Percentiles rank a stretch among this genome's conserved stretches.
Conservation (phyloP, 2,797 vertebrate species). For the Amblyraja radiata region DNA sequence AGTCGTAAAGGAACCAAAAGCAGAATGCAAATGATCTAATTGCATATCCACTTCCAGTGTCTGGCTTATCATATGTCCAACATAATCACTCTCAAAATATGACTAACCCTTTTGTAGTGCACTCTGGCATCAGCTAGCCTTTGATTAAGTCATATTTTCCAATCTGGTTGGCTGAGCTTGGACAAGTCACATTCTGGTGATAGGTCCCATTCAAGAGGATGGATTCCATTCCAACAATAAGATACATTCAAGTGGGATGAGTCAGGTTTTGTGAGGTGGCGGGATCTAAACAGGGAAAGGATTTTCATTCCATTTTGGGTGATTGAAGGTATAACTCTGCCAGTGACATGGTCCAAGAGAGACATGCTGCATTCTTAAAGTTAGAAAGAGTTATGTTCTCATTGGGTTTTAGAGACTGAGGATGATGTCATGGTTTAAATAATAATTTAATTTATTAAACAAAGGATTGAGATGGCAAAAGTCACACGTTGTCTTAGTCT, state of each 20-base stretch:
- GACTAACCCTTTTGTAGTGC: not conserved
- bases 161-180: not conserved
- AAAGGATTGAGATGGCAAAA: not conserved
- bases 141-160: slow-evolving; percentile 1
- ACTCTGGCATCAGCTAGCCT: not conserved
- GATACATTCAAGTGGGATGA: not conserved
- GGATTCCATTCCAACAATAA: not conserved
- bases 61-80: not conserved
- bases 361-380: not conserved
- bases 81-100: not conserved
- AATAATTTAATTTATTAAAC: not conserved
- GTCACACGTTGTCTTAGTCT: not conserved
- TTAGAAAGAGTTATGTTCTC: not conserved
- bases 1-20: not conserved
- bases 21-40: not conserved
- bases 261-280: not conserved
- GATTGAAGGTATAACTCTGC: not conserved
- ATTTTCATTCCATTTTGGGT: not conserved
- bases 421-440: not conserved
- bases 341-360: not conserved
- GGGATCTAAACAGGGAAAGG: not conserved
- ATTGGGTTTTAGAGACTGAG: not conserved
- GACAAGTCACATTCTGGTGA: not conserved
- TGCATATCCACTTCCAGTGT: not conserved
- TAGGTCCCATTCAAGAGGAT: not conserved